Conservation (phyloP, 2,888 invertebrate genomes). For the Drosophila birchii region DNA sequence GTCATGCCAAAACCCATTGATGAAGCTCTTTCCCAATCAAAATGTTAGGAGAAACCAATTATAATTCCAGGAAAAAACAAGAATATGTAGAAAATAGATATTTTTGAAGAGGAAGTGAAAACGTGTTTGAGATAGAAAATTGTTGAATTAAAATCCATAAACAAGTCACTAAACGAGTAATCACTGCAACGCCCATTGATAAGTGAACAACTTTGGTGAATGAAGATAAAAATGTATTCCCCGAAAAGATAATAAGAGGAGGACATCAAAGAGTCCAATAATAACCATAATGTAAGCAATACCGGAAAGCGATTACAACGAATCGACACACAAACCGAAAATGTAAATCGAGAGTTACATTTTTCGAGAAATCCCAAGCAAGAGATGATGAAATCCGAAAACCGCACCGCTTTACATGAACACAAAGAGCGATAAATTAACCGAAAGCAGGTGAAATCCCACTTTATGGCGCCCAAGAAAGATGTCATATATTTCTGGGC, state of each 20-base stretch:
- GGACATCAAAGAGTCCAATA: slow-evolving; percentile 36
- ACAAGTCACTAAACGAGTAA: slow-evolving; percentile 13
- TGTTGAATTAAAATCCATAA: slow-evolving; percentile 8
- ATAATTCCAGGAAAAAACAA: background rate
- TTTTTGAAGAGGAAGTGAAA: slow-evolving; percentile 19
- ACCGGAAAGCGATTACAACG: slow-evolving; percentile 16
- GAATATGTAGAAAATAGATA: background rate
- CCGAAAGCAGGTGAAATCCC: slow-evolving; percentile 31
- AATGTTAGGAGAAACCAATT: background rate
- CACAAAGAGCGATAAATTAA: slow-evolving; percentile 40
- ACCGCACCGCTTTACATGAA: slow-evolving; percentile 2
- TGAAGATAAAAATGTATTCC: slow-evolving; percentile 31
- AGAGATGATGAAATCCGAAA: slow-evolving; percentile 33
- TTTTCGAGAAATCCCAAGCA: slow-evolving; percentile 12
- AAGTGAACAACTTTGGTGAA: slow-evolving; percentile 9
- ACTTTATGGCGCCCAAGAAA: slow-evolving; percentile 17
- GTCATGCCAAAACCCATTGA: slow-evolving; percentile 46
- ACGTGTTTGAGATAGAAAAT: slow-evolving; percentile 8
- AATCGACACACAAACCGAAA: slow-evolving; percentile 27
- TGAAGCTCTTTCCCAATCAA: background rate
- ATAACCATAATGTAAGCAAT: slow-evolving; percentile 24
- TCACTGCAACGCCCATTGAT: slow-evolving; percentile 14
- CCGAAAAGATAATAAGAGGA: slow-evolving; percentile 34
- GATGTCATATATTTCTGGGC: slow-evolving; percentile 20
- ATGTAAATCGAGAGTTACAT: slow-evolving; percentile 16